These are phyloP conservation scores for Drosophila orena DNA, from an alignment of 1,140 invertebrate species.

Conservation along the genomic window DNA sequence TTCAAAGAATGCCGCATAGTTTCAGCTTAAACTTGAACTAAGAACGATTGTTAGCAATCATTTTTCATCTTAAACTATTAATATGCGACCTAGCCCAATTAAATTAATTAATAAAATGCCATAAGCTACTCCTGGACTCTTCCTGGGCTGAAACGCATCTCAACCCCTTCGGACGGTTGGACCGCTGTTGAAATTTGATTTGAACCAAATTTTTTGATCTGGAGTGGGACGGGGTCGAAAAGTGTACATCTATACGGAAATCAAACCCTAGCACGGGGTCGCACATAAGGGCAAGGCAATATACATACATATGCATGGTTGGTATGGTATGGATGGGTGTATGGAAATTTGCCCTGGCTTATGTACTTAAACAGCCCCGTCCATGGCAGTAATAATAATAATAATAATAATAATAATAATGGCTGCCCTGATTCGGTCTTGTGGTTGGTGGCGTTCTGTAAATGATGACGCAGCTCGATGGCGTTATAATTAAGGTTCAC, in stretches of 20 bases:
- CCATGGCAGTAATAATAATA: slow-evolving; percentile 20
- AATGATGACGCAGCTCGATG: slow-evolving; percentile 77
- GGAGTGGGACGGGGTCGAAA: background rate
- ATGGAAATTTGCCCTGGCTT: slow-evolving; percentile 18
- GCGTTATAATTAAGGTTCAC: slow-evolving; percentile 79
- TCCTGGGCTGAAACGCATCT: background rate
- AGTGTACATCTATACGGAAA: background rate
- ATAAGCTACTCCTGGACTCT: background rate
- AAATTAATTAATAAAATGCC: background rate
- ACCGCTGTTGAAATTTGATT: background rate
- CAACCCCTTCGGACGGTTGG: background rate
- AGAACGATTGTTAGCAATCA: too few species aligned
- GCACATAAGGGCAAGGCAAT: slow-evolving; percentile 9
- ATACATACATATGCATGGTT: background rate
- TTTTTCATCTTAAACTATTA: too few species aligned
- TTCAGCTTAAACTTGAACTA: too few species aligned
- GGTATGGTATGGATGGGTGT: background rate
- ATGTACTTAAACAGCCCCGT: slow-evolving; percentile 20
- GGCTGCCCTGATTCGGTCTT: slow-evolving; percentile 53
- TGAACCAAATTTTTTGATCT: background rate
- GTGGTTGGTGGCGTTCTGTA: slow-evolving; percentile 53
- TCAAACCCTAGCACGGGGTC: slow-evolving; percentile 2
- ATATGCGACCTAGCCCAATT: too few species aligned
- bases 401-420: slow-evolving; percentile 45
- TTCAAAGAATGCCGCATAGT: too few species aligned